Conservation (phyloP, 2,113 vertebrate genomes). For the Pholis gunnellus region DNA sequence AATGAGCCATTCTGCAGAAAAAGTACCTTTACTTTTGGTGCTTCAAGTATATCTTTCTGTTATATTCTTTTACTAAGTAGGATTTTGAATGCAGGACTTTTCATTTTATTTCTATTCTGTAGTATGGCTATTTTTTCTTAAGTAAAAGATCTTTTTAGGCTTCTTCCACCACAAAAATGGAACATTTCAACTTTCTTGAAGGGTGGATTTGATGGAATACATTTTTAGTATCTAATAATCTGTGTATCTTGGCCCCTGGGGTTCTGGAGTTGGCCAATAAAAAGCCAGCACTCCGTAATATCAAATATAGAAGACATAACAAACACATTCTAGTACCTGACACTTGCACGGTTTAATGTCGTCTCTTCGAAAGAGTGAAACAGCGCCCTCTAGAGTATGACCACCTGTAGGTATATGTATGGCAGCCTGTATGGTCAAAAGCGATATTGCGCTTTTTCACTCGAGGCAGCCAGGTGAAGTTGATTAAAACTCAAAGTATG, state of each 20-base stretch:
- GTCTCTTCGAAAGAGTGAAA: not conserved
- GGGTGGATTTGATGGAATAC: not conserved
- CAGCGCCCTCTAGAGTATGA: not conserved
- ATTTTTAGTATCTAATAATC: not conserved
- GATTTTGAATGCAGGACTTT: not conserved
- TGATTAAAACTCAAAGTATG: not conserved
- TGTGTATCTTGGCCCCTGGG: not conserved
- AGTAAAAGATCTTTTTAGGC: no score
- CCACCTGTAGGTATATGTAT: not conserved
- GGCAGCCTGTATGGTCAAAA: not conserved
- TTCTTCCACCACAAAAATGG: no score
- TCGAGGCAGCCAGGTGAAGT: not conserved
- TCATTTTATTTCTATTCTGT: no score
- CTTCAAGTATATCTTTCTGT: not conserved
- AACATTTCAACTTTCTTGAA: no score
- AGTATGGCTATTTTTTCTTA: no score
- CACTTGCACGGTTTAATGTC: not conserved
- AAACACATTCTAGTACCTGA: not conserved
- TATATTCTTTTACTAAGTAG: not conserved
- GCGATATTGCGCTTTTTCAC: not conserved
- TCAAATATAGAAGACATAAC: not conserved
- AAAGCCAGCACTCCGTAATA: not conserved
- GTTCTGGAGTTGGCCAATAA: not conserved
- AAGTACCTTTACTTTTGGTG: not conserved
- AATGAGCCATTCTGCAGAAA: not conserved